Base-by-base conservation (phyloP, 1,140 invertebrate species). In the Aporrectodea caliginosa region DNA sequence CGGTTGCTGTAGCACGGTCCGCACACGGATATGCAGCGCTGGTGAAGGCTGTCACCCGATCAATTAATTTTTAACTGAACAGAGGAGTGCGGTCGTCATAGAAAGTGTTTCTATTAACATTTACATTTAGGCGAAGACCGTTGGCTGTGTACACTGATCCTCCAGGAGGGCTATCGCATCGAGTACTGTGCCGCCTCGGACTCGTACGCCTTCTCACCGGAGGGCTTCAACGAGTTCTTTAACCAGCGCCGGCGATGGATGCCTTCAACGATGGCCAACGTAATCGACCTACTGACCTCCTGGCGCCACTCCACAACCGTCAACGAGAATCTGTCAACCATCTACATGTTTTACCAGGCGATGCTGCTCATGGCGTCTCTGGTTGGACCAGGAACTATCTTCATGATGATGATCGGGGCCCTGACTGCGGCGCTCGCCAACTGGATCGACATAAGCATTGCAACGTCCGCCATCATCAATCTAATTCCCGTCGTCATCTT, bases 141-240 rank as follows among this genome's bases (percentile, higher is more conserved):
- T 16, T 92, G 91, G 91, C 83, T 92, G 14, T 92, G 91, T 80
- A 92, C 91, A 12, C 82, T 92, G 6, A 84, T 92, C 2, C 85
- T 92, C 1, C 91, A 92, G 83, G 84, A 90, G 80, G 91, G 91
- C 0, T 92, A 91, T 82, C 84, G 90, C 70, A 91, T 92, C 0
- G 91, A 92, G 81, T 92, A 92, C 84, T 90, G 89, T 80, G 91
- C 91, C 0, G 91, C 91, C 1, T 90, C 90, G 1, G 91, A 92
- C 84, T 91, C 91, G 12, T 88, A 89, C 75, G 92, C 91, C 1
- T 91, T 91, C 84, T 90, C 90, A 35, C 91, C 91, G 0, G 91
- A 92, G 87, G 88, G 84, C 12, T 89, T 89, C 69, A 82, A 83
- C 71, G 85, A 86, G 71, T 87, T 87, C 75, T 87, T 85, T 79